Base-by-base conservation (phyloP, 2,797 vertebrate genomes). In the Cetoscarus ocellatus region DNA sequence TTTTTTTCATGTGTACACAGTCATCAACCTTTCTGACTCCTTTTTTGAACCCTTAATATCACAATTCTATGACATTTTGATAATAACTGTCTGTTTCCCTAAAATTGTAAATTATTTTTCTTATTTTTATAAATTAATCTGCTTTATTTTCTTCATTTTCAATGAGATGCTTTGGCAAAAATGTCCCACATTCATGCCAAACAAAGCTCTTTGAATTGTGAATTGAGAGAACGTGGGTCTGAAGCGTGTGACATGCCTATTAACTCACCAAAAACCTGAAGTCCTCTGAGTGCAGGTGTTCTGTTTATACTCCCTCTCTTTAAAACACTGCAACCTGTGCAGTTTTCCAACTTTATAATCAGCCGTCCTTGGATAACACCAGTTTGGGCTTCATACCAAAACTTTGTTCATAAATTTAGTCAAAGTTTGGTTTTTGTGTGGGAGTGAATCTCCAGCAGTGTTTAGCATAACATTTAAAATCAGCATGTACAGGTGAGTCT, bases 251-350 rank as follows among this genome's bases (percentile, higher is more conserved):
- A 44, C 53, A 50, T 2, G 61, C 69, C 44, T 76, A 74, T 73
- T 39, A 73, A 61, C 68, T 68, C 57, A 36, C 47, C 55, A 13
- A 60, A 51, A 61, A 64, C 44, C 9, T 40, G 34, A 50, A 27
- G 27, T 67, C 61, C 50, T 73, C 55, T 49, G n/a, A 57, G 42
- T 53, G 45, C 43, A 63, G 43, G 19, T 63, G 39, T 74, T 67
- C 56, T 48, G 59, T 78, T 85, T 82, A 60, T 79, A 77, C 77
- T 81, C 73, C 73, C 61, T 65, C 85, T 79, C 73, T 62, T 53
- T 52, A 47, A 82, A 80, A 70, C 73, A 72, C 19, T 83, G 87
- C 79, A 88, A 76, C 64, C 59, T 81, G 73, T 64, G 67, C 79
- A 80, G 42, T 49, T 84, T 85, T 79, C 53, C 2, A 76, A 79